A percentile compares a stretch with the other conserved stretches of the same genome.
Conservation (phyloP, 2,113 vertebrate species). For the Otocyon megalotis region DNA sequence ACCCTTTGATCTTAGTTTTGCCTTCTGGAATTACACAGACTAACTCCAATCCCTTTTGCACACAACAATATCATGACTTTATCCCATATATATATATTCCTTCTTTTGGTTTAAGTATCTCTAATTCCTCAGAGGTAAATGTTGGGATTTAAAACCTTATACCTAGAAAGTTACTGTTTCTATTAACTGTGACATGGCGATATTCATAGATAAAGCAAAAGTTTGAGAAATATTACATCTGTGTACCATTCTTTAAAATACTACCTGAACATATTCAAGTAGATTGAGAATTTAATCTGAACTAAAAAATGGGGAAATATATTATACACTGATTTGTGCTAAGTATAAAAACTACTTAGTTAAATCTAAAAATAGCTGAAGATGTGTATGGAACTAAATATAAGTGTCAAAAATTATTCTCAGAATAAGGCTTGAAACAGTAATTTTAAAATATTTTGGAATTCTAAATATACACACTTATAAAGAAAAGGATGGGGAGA, state of each 20-base stretch:
- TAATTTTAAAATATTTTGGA: not conserved
- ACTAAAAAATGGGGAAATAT: not conserved
- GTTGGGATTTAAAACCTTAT: slow-evolving; percentile 40
- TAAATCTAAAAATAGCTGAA: slow-evolving; percentile 51
- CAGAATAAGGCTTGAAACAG: not conserved
- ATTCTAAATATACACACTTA: not conserved
- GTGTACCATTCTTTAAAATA: not conserved
- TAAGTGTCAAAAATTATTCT: slow-evolving; percentile 27
- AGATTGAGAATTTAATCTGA: slow-evolving; percentile 18
- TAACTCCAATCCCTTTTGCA: slow-evolving; percentile 49
- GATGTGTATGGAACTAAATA: not conserved
- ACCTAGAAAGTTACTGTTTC: not conserved
- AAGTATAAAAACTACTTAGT: not conserved
- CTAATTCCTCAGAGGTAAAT: slow-evolving; percentile 48
- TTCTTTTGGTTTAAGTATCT: slow-evolving; percentile 46
- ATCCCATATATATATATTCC: not conserved
- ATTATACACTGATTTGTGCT: not conserved
- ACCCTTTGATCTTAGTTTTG: slow-evolving; percentile 36
- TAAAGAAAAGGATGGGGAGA: not conserved
- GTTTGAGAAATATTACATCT: not conserved
- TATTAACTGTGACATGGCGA: not conserved
- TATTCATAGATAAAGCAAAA: slow-evolving; percentile 8
- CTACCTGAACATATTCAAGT: not conserved
- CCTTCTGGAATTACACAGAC: slow-evolving; percentile 48
- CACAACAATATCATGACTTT: slow-evolving; percentile 62